Evolutionary conservation across 2,888 invertebrate genomes (phyloP).

Genomic region (Protodeltote pygarga): DNA sequence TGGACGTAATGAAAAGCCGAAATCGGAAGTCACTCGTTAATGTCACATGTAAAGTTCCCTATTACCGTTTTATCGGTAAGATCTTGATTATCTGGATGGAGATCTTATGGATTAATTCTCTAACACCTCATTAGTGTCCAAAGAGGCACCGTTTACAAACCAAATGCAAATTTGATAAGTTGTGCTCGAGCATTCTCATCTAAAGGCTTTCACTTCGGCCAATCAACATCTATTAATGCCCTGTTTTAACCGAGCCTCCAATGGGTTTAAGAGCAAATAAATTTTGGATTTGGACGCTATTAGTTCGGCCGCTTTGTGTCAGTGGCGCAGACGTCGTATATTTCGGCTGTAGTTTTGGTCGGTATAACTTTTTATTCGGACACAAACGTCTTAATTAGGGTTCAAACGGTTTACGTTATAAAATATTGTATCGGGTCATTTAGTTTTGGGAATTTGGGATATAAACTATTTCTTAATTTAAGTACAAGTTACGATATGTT

Average conservation of each 20-base stretch:
- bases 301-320: slow-evolving; percentile 72
- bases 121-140: slow-evolving; percentile 83
- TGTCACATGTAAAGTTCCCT: slow-evolving; percentile 60
- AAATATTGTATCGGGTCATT: slow-evolving; percentile 64
- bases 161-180: slow-evolving; percentile 80
- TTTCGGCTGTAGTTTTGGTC: slow-evolving; percentile 65
- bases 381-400: slow-evolving; percentile 79
- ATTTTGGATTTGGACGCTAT: slow-evolving; percentile 66
- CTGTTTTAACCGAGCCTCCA: slow-evolving; percentile 61
- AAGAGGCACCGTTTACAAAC: slow-evolving; percentile 71
- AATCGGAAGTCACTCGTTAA: slow-evolving; percentile 75
- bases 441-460: slow-evolving; percentile 47
- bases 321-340: slow-evolving; percentile 64
- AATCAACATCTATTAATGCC: slow-evolving; percentile 73
- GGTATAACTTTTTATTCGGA: slow-evolving; percentile 67
- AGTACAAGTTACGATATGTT: slow-evolving; percentile 38
- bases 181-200: slow-evolving; percentile 75
- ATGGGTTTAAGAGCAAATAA: slow-evolving; percentile 70
- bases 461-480: slow-evolving; percentile 54
- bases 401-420: slow-evolving; percentile 65
- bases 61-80: slow-evolving; percentile 67
- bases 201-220: slow-evolving; percentile 61
- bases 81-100: slow-evolving; percentile 72
- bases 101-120: slow-evolving; percentile 80
- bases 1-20: slow-evolving; percentile 54